Evolutionary conservation across 92 coral and sea anemone species (phyloP).

Genomic region (Epizoanthus fatuus): DNA sequence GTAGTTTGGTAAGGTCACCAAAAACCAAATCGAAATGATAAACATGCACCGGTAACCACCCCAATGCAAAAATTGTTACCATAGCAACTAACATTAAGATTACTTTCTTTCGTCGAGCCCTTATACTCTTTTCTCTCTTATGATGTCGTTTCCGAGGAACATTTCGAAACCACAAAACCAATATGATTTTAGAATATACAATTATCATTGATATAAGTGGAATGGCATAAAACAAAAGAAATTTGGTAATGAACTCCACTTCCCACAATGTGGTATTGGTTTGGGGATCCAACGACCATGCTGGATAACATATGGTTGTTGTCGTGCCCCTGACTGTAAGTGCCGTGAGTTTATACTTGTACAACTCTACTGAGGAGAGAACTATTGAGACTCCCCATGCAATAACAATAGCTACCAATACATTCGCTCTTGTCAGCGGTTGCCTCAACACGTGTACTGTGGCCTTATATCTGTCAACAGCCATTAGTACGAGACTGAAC

Average conservation of each 20-base stretch:
- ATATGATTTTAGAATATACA: background rate
- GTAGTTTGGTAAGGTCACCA: background rate
- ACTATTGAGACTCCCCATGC: background rate
- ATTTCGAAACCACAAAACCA: background rate
- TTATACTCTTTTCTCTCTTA: background rate
- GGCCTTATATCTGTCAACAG: slow-evolving; percentile 1
- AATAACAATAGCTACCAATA: background rate
- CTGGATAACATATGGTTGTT: slow-evolving; percentile 2
- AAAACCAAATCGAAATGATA: background rate
- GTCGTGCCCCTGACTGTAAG: background rate
- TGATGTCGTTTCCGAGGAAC: background rate
- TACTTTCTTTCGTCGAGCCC: background rate
- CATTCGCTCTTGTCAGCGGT: background rate
- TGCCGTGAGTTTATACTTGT: background rate
- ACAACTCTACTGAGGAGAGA: background rate
- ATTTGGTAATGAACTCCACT: slow-evolving; percentile 14
- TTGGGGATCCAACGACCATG: background rate
- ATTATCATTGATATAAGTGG: background rate
- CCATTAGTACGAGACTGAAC: background rate
- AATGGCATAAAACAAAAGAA: background rate
- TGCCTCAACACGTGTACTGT: slow-evolving; percentile 2
- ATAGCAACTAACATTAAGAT: slow-evolving; percentile 9
- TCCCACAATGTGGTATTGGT: background rate
- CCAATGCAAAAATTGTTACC: background rate
- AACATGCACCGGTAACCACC: slow-evolving; percentile 1